Evolutionary conservation across 2,113 vertebrate species (phyloP).

Genomic region (Glareola pratincola): DNA sequence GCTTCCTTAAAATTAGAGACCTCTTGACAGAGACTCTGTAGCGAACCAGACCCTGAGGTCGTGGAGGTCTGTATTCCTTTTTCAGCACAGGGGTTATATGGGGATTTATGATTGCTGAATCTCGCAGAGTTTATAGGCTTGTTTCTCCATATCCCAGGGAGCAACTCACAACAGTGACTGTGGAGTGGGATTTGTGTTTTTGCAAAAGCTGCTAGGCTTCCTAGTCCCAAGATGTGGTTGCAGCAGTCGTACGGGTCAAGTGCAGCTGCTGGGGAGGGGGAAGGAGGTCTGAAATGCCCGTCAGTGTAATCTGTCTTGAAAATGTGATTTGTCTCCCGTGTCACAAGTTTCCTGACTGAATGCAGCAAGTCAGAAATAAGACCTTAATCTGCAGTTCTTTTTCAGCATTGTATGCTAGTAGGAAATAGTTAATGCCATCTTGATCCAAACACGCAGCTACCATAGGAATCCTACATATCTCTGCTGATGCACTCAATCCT

Average conservation of each 20-base stretch:
- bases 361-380: not conserved
- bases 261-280: not conserved
- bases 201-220: not conserved
- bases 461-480: not conserved
- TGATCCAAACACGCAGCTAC: not conserved
- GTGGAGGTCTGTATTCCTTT: not conserved
- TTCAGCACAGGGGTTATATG: not conserved
- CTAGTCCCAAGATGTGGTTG: not conserved
- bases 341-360: not conserved
- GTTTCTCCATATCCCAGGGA: not conserved
- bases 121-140: not conserved
- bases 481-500: not conserved
- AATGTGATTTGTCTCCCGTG: not conserved
- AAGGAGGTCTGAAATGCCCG: not conserved
- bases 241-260: rapidly evolving
- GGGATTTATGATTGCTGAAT: not conserved
- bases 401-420: not conserved
- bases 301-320: not conserved
- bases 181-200: not conserved
- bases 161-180: not conserved
- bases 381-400: not conserved
- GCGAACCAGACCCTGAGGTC: not conserved
- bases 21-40: not conserved
- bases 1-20: not conserved
- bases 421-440: not conserved